These are phyloP conservation scores for Trematocara variabile DNA, from an alignment of 2,113 vertebrate genomes.

Conservation along the genomic window DNA sequence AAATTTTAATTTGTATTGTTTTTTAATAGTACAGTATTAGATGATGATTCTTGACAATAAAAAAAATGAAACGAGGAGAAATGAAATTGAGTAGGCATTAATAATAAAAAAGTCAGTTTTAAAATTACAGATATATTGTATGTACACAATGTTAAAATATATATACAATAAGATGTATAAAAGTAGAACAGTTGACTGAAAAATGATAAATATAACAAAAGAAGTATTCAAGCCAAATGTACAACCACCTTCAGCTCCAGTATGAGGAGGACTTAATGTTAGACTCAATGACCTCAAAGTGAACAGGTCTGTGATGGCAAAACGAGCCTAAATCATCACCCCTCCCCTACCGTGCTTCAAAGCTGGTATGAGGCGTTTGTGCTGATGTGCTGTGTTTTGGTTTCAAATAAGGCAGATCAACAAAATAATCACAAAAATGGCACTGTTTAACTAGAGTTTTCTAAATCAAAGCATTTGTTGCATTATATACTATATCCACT, in stretches of 20 bases:
- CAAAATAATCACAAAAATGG: neutral
- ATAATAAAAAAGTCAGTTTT: neutral
- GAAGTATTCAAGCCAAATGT: neutral
- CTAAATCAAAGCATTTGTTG: no score
- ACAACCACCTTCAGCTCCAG: neutral
- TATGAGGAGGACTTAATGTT: neutral
- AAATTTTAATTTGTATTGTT: neutral
- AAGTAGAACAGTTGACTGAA: neutral
- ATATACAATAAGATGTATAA: neutral
- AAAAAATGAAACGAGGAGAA: neutral
- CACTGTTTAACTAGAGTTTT: no score
- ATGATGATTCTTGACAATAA: neutral
- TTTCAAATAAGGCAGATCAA: neutral
- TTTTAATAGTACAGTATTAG: neutral
- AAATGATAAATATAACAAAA: neutral
- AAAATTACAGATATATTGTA: neutral
- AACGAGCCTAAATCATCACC: neutral
- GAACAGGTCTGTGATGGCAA: neutral
- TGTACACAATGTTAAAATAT: neutral
- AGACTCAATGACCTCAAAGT: neutral
- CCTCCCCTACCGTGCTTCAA: neutral
- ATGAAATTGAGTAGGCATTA: neutral
- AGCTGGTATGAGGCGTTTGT: neutral
- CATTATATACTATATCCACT: no score
- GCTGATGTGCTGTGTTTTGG: neutral